Base-by-base conservation (phyloP, 1,140 invertebrate genomes). In the Hylyphantes graminicola region DNA sequence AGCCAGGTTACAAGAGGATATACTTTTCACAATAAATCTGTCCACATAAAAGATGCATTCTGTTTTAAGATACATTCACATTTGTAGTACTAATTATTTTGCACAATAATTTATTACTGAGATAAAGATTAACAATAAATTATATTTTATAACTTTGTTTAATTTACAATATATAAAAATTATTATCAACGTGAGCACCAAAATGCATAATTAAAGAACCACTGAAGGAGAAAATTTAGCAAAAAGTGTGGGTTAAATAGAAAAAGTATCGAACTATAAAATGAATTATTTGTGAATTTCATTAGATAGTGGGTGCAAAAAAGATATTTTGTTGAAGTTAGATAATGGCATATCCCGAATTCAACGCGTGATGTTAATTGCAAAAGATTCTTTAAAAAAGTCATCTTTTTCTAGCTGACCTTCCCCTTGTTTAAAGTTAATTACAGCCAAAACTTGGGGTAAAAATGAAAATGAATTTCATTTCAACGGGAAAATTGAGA, bases 241-340 rank as follows among this genome's bases (percentile, higher is more conserved):
- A 70, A 57, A 68, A 80, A 80, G 48, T 51, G 17, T 51, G 50
- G 51, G 54, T 12, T 21, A 80, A 80, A 68, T 80, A 80, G 70
- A 55, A 67, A 80, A 70, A 70, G 15, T 70, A 80, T 80, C 77
- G 77, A 80, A n/a, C 55, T 11, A 54, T 12, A 8, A 61, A 80
- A 80, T 80, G 65, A 80, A 80, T 80, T 80, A 80, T 80, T 80
- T 70, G 65, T 13, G 55, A 80, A 80, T 80, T 80, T 80, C 77
- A 80, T 80, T 80, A 70, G 64, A 72, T 70, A 15, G 13, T 8
- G 54, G 51, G 54, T 6, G 15, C 15, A 67, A 67, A 55, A 67
- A 78, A 67, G 74, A 21, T 35, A 35, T 35, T 78, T 78, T 54
- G 51, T 15, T 17, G n/a, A 78, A 67, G 76, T 76, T 63, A 11